Evolutionary conservation across 2,888 invertebrate species (phyloP).

Genomic region (Brassicogethes aeneus): DNA sequence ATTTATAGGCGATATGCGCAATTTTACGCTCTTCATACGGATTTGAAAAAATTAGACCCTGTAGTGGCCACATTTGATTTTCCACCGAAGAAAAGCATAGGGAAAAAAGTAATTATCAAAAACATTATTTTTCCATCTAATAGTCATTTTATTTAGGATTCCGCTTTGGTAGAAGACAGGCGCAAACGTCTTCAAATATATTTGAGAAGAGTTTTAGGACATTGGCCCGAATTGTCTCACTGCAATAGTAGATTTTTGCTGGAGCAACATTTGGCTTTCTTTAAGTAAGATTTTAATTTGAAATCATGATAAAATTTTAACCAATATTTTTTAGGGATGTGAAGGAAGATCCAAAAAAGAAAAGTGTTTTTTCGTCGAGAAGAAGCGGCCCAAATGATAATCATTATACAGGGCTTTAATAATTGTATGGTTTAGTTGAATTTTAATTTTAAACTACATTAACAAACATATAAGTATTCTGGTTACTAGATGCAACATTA

Average conservation of each 20-base stretch:
- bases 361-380: conserved; percentile 27
- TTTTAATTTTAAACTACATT: no score
- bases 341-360: conserved; percentile 19
- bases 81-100: conserved; percentile 90
- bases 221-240: conserved; percentile 68
- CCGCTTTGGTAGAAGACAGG: conserved; percentile 78
- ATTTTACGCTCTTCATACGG: conserved; percentile 77
- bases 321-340: conserved; percentile 27
- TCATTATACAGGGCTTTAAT: conserved; percentile 38
- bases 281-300: conserved; percentile 51
- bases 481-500: no score
- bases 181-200: conserved; percentile 80
- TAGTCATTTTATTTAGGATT: conserved; percentile 47
- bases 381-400: conserved; percentile 27
- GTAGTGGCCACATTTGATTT: conserved; percentile 77
- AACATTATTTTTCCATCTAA: no score
- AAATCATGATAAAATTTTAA: neutral
- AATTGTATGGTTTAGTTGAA: neutral
- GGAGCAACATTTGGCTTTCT: conserved; percentile 76
- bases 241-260: conserved; percentile 71
- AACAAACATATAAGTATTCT: no score
- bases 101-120: conserved; percentile 86
- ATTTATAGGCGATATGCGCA: conserved; percentile 92
- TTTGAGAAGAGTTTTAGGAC: conserved; percentile 72
- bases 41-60: conserved; percentile 74